phyloP scores from a whole-genome alignment of 2,113 vertebrate species.

The Coracopsis vasa region DNA sequence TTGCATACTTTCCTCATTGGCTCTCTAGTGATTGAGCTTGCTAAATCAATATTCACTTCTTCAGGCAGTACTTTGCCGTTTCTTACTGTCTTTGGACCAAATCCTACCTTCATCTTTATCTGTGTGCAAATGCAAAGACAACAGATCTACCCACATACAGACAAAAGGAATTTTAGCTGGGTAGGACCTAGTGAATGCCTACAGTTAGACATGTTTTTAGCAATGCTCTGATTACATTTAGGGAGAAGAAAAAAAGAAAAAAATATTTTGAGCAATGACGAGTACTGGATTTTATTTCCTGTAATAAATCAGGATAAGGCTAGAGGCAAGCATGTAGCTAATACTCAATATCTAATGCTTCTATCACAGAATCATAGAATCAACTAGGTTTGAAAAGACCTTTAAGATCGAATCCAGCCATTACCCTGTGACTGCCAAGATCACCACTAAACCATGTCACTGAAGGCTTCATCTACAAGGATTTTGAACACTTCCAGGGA shows the following conservation, averaged over 20 bases:
- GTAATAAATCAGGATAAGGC: neutral
- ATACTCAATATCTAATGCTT: neutral
- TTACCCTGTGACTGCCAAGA: neutral
- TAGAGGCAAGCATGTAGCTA: neutral
- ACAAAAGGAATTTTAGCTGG: neutral
- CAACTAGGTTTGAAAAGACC: neutral
- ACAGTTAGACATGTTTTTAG: neutral
- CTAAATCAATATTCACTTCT: conserved; percentile 38
- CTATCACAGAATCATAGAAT: neutral
- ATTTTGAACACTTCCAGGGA: neutral
- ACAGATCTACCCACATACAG: neutral
- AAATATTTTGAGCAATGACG: neutral
- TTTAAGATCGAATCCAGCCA: neutral
- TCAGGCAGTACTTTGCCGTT: neutral
- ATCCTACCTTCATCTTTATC: neutral
- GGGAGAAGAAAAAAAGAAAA: neutral
- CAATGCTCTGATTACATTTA: neutral
- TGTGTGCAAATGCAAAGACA: neutral
- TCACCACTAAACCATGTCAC: neutral
- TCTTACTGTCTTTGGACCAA: neutral
- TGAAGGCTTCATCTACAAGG: neutral
- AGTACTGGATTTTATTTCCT: neutral
- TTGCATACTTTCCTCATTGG: neutral
- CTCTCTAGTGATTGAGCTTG: conserved; percentile 20
- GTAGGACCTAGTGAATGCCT: neutral